Conservation (phyloP, 2,888 invertebrate genomes). For the Mechanitis messenoides region DNA sequence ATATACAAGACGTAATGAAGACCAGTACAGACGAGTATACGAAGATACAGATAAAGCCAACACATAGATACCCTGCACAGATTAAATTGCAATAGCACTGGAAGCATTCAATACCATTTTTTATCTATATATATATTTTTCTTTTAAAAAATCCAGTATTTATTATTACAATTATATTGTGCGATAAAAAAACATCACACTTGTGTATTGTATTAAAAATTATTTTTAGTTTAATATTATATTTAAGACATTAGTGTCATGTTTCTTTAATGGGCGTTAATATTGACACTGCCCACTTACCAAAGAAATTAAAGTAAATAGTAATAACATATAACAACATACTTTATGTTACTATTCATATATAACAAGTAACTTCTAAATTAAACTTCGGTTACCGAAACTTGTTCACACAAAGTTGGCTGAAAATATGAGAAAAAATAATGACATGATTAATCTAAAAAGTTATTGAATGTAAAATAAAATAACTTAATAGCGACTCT, state of each 20-base stretch:
- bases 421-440: conserved; percentile 69
- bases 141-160: neutral
- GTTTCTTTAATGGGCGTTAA: conserved; percentile 34
- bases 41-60: conserved; percentile 62
- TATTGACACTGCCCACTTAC: conserved; percentile 67
- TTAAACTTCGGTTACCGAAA: conserved; percentile 68
- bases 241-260: conserved; percentile 13
- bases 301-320: conserved; percentile 56
- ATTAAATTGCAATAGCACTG: conserved; percentile 17
- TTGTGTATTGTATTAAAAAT: neutral
- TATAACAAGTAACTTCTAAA: conserved; percentile 67
- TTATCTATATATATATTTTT: neutral
- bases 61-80: conserved; percentile 38
- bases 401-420: conserved; percentile 75
- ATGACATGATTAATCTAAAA: conserved; percentile 61
- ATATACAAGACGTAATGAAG: conserved; percentile 41
- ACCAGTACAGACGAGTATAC: conserved; percentile 45
- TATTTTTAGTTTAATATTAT: neutral
- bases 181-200: conserved; percentile 17
- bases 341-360: conserved; percentile 55
- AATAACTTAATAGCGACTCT: conserved; percentile 33
- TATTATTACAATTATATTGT: conserved; percentile 16
- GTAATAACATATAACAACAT: conserved; percentile 54
- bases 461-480: conserved; percentile 36
- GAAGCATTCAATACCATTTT: conserved; percentile 17